Percentiles rank a stretch among this genome's conserved stretches.
phyloP scores from a whole-genome alignment of 1,140 invertebrate genomes.

The Bombus sylvicola region DNA sequence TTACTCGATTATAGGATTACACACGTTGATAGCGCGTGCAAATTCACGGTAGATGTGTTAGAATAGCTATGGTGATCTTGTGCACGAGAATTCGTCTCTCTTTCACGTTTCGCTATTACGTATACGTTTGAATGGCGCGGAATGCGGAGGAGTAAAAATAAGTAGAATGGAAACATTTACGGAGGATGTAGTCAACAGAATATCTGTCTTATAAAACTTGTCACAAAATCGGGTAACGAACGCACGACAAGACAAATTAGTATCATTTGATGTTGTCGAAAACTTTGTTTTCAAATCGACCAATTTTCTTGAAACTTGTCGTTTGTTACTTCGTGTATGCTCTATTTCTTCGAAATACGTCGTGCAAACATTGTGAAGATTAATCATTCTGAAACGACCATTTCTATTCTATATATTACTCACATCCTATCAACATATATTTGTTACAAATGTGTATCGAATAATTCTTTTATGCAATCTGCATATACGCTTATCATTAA shows the following conservation, averaged over 20 bases:
- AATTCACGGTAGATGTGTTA: constrained; percentile 14
- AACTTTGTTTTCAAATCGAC: background rate
- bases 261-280: background rate
- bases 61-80: background rate
- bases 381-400: background rate
- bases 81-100: no score
- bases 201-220: background rate
- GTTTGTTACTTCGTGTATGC: background rate
- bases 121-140: no score
- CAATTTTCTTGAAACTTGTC: background rate
- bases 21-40: constrained; percentile 18
- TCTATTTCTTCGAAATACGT: background rate
- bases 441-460: background rate
- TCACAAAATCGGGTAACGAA: background rate
- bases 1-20: background rate
- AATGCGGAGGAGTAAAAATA: background rate
- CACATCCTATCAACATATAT: background rate
- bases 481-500: background rate
- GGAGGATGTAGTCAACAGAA: background rate
- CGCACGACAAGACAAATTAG: background rate
- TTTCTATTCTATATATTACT: background rate
- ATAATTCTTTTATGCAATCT: background rate
- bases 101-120: no score
- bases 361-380: background rate
- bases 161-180: background rate